Base-by-base conservation (phyloP, 2,113 vertebrate genomes). In the Callochromis pleurospilus region DNA sequence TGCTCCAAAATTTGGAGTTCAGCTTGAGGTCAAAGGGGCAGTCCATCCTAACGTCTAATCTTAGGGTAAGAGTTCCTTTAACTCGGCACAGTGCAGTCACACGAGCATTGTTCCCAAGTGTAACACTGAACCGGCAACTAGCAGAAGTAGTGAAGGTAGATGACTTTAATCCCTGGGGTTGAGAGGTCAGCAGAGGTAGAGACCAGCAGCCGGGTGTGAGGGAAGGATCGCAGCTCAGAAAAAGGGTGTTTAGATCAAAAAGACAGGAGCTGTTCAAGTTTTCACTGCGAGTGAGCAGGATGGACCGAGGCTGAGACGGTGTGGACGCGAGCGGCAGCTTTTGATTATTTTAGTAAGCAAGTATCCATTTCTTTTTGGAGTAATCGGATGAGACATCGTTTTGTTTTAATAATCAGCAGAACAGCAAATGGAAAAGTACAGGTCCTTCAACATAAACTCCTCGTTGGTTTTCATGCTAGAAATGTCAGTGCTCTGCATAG, bases 301-400 rank as follows among this genome's bases (percentile, higher is more conserved):
- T 65, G 60, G 31, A n/a, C 54, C 2, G 58, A 12, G 9, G 60
- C 19, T 21, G 1, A 38, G 60, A 38, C 4, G 12, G 31, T 0
- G 11, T 62, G 9, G 17, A 62, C 3, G 2, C 11, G 6, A n/a
- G 33, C 2, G 0, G 33, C 60, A 21, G 60, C 60, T 65, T 65
- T 8, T 0, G 60, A 65, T 5, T 65, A 0, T 2, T 65, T 38
- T 13, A 38, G 19, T 65, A 65, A 65, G 38, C 60, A 38, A 65
- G 19, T 38, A 65, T 65, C 0, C 0, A 13, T 21, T 65, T 65
- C 19, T 38, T 65, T 38, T 21, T 65, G 0, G 3, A 65, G 19
- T 3, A 13, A 65, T 65, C 0, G 3, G 60, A 21, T 21, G 19
- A 68, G 36, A 40, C 19, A 0, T 38, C 0, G 1, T 68, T 40